phyloP scores from a whole-genome alignment of 2,888 invertebrate genomes.

The Drosophila prostipennis region DNA sequence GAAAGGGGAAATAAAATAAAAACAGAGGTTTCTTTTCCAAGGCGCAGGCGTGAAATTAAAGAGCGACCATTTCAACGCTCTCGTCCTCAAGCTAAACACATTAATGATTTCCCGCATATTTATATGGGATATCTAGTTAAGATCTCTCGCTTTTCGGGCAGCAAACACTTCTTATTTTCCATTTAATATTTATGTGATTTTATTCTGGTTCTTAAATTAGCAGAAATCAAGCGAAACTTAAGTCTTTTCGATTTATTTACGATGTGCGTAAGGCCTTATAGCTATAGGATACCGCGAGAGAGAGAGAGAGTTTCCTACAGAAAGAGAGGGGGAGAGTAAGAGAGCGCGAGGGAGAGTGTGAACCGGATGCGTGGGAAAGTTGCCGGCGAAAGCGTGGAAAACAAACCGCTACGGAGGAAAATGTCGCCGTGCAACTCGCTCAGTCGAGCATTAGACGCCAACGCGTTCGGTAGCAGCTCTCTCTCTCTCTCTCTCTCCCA shows the following conservation, averaged over 20 bases:
- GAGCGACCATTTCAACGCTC: conserved; percentile 17
- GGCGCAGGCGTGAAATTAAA: conserved; percentile 33
- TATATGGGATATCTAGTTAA: background rate
- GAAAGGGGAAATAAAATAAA: background rate
- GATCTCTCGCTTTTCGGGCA: no score
- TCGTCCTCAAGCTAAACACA: background rate
- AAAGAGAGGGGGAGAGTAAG: conserved; percentile 12
- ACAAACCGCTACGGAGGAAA: conserved; percentile 55
- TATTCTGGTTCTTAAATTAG: conserved; percentile 19
- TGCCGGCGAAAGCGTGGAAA: conserved; percentile 70
- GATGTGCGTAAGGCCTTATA: conserved; percentile 18
- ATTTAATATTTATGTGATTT: background rate
- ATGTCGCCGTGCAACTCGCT: conserved; percentile 41
- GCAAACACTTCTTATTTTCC: background rate
- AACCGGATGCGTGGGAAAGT: conserved; percentile 48
- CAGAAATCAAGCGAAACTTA: conserved; percentile 23
- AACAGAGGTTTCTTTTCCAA: conserved; percentile 1
- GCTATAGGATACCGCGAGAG: conserved; percentile 8
- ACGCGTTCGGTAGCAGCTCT: conserved; percentile 59
- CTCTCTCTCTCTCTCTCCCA: conserved; percentile 19
- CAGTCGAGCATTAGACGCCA: conserved; percentile 76
- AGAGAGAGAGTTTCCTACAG: background rate
- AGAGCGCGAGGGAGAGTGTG: conserved; percentile 17
- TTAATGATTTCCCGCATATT: conserved; percentile 19
- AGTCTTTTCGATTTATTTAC: conserved; percentile 24